Percentiles rank a stretch among this genome's conserved stretches.
Evolutionary conservation across 2,113 vertebrate genomes (phyloP).

Genomic region (Chitala chitala): DNA sequence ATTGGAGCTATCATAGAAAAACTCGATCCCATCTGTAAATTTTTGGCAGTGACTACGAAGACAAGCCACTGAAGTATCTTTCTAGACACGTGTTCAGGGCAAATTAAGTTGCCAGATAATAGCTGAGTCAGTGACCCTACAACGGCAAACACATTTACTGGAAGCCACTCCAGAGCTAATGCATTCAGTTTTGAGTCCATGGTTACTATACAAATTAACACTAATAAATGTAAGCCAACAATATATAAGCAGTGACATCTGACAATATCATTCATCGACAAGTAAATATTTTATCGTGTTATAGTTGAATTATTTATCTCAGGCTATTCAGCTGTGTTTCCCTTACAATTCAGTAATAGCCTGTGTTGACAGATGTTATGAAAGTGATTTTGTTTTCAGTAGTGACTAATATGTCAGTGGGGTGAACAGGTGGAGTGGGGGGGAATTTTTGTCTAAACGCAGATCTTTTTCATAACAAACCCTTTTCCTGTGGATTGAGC

Average conservation of each 20-base stretch:
- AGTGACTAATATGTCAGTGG: not conserved
- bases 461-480: conserved; percentile 28
- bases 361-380: not conserved
- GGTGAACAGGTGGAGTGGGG: not conserved
- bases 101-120: conserved; percentile 33
- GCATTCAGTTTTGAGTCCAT: conserved; percentile 14
- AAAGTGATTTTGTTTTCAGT: not conserved
- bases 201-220: not conserved
- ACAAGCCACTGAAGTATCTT: too few species aligned
- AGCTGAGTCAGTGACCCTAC: conserved; percentile 35
- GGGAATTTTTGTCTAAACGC: conserved; percentile 38
- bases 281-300: not conserved
- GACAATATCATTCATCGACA: not conserved
- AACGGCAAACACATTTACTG: conserved; percentile 19
- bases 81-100: conserved; percentile 9
- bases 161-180: not conserved
- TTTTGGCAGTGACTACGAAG: too few species aligned
- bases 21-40: too few species aligned
- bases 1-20: too few species aligned
- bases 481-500: conserved; percentile 28
- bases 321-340: not conserved
- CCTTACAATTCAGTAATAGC: not conserved
- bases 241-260: not conserved
- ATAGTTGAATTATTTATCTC: not conserved
- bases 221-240: not conserved